A percentile compares a stretch with the other conserved stretches of the same genome.
Conservation (phyloP, 2,888 invertebrate genomes). For the Holacanthella duospinosa region DNA sequence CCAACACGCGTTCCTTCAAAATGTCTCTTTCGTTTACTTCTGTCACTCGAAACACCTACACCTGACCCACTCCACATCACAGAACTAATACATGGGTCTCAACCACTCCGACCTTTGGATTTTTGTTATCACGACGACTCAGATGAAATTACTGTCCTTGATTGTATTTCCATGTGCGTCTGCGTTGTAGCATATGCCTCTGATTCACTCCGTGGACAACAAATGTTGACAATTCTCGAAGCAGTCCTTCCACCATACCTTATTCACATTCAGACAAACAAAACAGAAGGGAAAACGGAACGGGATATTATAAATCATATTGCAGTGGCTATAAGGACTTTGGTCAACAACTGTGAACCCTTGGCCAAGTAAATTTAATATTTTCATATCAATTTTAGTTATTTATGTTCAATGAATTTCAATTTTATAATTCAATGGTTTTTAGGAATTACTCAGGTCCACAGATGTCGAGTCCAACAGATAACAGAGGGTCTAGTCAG, state of each 20-base stretch:
- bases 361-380: conserved; percentile 66
- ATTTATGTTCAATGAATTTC: not conserved
- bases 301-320: conserved; percentile 84
- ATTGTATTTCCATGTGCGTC: conserved; percentile 96
- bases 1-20: conserved; percentile 66
- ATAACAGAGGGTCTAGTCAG: conserved; percentile 84
- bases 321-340: conserved; percentile 85
- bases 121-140: conserved; percentile 98
- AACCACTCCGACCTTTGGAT: conserved; percentile 86
- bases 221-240: conserved; percentile 91
- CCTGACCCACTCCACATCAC: conserved; percentile 89
- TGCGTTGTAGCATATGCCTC: conserved; percentile 98
- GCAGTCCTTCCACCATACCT: conserved; percentile 93
- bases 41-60: conserved; percentile 86
- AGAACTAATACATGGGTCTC: conserved; percentile 79
- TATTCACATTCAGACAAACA: conserved; percentile 80
- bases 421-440: conserved; percentile 15
- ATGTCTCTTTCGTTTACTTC: conserved; percentile 77
- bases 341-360: conserved; percentile 92
- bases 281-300: conserved; percentile 85
- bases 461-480: conserved; percentile 71
- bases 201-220: conserved; percentile 82
- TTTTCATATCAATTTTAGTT: not conserved
- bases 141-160: conserved; percentile 90
- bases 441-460: conserved; percentile 83